Conservation (phyloP, 2,797 vertebrate species). For the Florisuga fusca region DNA sequence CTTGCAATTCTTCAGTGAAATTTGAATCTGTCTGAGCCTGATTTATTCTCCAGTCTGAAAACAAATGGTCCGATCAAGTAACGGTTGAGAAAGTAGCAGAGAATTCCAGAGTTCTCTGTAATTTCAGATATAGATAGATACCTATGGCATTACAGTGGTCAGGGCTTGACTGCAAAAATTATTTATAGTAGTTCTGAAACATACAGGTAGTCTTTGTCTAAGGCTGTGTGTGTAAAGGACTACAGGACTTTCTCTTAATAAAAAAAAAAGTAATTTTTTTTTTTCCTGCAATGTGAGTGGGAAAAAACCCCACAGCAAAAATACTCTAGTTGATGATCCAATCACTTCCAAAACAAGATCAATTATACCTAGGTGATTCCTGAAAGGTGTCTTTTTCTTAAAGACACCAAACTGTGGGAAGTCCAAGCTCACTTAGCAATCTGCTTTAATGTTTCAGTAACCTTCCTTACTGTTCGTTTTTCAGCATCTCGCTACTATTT, state of each 20-base stretch:
- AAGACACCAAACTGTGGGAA: neutral
- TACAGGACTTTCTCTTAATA: neutral
- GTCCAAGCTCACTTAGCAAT: neutral
- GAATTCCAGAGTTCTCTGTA: neutral
- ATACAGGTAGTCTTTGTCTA: neutral
- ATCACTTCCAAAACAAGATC: neutral
- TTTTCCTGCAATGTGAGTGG: neutral
- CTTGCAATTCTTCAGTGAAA: slow-evolving; percentile 1
- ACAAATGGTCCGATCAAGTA: slow-evolving; percentile 32
- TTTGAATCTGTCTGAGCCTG: slow-evolving; percentile 33
- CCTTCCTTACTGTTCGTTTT: neutral
- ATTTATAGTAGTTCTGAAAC: neutral
- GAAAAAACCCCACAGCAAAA: neutral
- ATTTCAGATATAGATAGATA: slow-evolving; percentile 26
- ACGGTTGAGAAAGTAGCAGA: neutral
- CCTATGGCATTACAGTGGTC: neutral
- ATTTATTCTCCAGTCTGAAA: slow-evolving; percentile 51
- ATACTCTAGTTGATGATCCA: neutral
- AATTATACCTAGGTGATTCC: neutral
- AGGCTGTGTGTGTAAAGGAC: neutral
- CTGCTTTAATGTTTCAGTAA: neutral
- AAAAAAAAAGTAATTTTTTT: neutral
- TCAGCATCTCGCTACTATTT: neutral
- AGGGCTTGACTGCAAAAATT: slow-evolving; percentile 1
- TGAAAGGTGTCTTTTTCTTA: neutral